These are phyloP conservation scores for Chouioia cunea DNA, from an alignment of 2,888 invertebrate genomes.

Conservation along the genomic window DNA sequence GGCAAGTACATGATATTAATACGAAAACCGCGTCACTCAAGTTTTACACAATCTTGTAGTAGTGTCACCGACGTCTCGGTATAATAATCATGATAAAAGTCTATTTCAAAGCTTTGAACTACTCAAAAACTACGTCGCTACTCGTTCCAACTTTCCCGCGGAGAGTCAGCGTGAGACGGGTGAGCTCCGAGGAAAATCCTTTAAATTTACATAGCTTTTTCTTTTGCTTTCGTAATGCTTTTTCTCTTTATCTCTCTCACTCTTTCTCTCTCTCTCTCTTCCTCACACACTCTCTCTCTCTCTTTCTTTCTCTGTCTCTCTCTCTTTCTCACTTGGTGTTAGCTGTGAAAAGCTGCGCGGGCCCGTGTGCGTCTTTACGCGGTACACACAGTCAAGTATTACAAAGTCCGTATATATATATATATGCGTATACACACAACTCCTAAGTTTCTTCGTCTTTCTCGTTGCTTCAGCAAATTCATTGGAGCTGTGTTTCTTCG, in stretches of 20 bases:
- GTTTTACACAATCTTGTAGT: not conserved
- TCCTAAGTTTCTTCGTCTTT: not conserved
- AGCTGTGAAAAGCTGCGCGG: conserved; percentile 19
- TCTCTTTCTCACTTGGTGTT: not conserved
- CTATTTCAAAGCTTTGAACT: conserved; percentile 10
- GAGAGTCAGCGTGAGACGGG: conserved; percentile 23
- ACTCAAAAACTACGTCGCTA: conserved; percentile 36
- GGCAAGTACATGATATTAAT: conserved; percentile 5
- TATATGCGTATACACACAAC: not conserved
- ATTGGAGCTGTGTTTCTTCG: conserved; percentile 35
- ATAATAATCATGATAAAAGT: not conserved
- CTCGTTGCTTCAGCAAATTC: conserved; percentile 24
- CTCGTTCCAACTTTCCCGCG: conserved; percentile 23
- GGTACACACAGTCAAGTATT: conserved; percentile 21
- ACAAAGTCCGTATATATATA: not conserved
- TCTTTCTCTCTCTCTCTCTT: conserved; percentile 12
- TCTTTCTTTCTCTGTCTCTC: conserved; percentile 13
- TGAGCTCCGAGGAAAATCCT: conserved; percentile 34
- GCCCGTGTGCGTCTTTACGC: conserved; percentile 23
- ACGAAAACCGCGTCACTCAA: not conserved
- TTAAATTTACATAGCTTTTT: conserved; percentile 41
- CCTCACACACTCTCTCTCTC: conserved; percentile 9
- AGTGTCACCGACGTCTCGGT: not conserved
- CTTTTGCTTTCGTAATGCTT: conserved; percentile 28
- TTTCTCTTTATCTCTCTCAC: conserved; percentile 3